Base-by-base conservation (phyloP, 2,888 invertebrate genomes). In the Rhagonycha lutea region DNA sequence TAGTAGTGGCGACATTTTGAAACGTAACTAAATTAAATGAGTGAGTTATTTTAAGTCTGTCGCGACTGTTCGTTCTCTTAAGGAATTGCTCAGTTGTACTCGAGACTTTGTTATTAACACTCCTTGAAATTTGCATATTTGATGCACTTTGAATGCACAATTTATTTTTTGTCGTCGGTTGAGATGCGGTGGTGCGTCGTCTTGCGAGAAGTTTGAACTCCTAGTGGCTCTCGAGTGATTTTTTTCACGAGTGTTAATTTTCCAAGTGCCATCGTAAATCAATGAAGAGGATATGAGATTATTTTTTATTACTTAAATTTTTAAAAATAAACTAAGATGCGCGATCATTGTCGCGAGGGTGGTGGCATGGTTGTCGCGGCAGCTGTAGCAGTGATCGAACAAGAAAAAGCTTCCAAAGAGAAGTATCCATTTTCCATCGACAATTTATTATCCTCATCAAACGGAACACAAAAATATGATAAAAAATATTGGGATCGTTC, bases 301-400 rank as follows among this genome's bases (percentile, higher is more conserved):
- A 68, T 68, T 68, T 32, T 68, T 68, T 18, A 28, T 26, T 14
- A 12, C 14, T 14, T 14, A 32, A 26, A 74, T 72, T 69, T 74
- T 75, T 75, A 77, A 72, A 74, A 77, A 77, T 75, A 77, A 74
- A 74, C 73, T 47, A 61, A 65, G 72, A 77, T 77, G 77, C 77
- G 77, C 26, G 77, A 77, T 73, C 70, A 70, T 60, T 77, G 72
- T 62, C 73, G 75, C 11, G 75, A 73, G 78, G 78, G 75, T 73
- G 78, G 78, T 26, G 65, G 23, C 14, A 89, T 91, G 84, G 89
- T 92, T 80, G 92, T 92, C 79, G 92, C 92, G 78, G 91, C 92
- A 10, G 89, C 89, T n/a, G 88, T 89, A 60, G 89, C 89, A 69
- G 87, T 88, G 72, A 84, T 89, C 78, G 89, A 89, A 79, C 87